Evolutionary conservation across 2,113 vertebrate genomes (phyloP).

Genomic region (zebrafish (Danio rerio)): GRCz12tu NC_133189.1:21937501-21938000

Average conservation of each 20-base stretch:
- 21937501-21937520: too few relatives aligned
- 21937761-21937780: background rate
- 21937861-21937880: background rate
- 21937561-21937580: too few relatives aligned
- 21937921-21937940: constrained; percentile 18
- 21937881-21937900: background rate
- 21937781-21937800: background rate
- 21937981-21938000: constrained; percentile 48
- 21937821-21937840: constrained; percentile 10
- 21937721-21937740: background rate
- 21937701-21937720: constrained; percentile 24
- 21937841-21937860: background rate
- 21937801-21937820: constrained; percentile 5
- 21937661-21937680: constrained; percentile 50
- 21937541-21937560: too few relatives aligned
- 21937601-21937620: too few relatives aligned
- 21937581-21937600: too few relatives aligned
- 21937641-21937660: constrained; percentile 41
- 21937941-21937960: background rate
- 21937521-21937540: too few relatives aligned
- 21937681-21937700: constrained; percentile 22
- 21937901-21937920: background rate
- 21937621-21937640: background rate
- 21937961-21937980: background rate
- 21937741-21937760: background rate